Percentiles rank a stretch among this genome's conserved stretches.
Evolutionary conservation across 2,113 vertebrate species (phyloP).

Genomic region (Marcusenius ussheri): DNA sequence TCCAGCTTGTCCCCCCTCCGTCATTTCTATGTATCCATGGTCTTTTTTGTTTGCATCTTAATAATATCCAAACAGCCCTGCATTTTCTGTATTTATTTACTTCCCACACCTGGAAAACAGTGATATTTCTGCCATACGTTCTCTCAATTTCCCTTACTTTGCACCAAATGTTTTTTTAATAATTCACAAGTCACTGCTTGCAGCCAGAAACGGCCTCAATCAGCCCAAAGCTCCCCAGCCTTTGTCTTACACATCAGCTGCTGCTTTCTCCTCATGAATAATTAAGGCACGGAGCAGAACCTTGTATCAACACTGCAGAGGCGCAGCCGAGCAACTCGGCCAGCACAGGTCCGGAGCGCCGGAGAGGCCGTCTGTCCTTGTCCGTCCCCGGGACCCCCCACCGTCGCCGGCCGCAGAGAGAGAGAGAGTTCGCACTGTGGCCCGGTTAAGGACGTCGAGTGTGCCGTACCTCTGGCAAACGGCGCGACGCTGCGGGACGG

Average conservation of each 20-base stretch:
- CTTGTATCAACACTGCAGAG: slow-evolving; percentile 1
- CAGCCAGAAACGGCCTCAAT: neutral
- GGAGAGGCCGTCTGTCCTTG: neutral
- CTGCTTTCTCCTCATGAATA: slow-evolving; percentile 11
- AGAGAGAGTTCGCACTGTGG: neutral
- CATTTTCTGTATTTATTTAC: neutral
- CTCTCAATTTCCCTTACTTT: neutral
- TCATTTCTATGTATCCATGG: slow-evolving; percentile 54
- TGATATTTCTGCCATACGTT: neutral
- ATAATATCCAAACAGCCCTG: neutral
- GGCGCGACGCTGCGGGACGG: neutral
- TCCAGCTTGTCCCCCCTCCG: slow-evolving; percentile 35
- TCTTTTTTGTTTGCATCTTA: slow-evolving; percentile 32
- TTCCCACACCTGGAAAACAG: too few species aligned
- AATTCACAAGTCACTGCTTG: neutral
- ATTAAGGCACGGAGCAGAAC: neutral
- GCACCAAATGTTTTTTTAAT: slow-evolving; percentile 1
- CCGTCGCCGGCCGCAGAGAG: neutral
- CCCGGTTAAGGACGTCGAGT: neutral
- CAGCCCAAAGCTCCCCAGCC: neutral
- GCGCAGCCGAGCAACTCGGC: neutral
- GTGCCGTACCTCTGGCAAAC: neutral
- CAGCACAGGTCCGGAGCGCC: neutral
- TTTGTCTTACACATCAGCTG: slow-evolving; percentile 1
- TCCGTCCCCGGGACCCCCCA: neutral